Base-by-base conservation (phyloP, 2,113 vertebrate genomes). In the Bostrychus sinensis region DNA sequence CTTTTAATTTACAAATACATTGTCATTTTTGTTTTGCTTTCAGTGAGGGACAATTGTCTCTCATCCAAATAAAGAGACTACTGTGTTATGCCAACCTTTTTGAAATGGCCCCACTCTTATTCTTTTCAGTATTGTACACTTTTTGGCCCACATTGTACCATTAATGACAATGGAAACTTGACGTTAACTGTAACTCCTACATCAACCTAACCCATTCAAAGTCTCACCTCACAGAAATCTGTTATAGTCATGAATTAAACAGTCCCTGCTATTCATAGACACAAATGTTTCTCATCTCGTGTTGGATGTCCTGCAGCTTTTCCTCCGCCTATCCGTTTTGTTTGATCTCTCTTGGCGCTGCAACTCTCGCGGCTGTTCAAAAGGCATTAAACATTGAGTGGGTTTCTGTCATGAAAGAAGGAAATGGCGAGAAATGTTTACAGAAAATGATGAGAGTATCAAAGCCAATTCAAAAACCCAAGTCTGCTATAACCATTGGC, bases 381-480 rank as follows among this genome's bases (percentile, higher is more conserved):
- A 88, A 80, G 51, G 84, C 86, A 88, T 89, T 86, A 90, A 88
- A 87, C 84, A 86, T 51, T 89, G 75, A 88, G 77, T 22, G 13
- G 45, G 59, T 63, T 80, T 81, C 81, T 80, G 48, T 61, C 41
- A 66, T 71, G 85, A 60, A 56, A 45, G 75, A 58, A 45, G 75
- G 60, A 84, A 87, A 79, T 41, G 28, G 60, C 62, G 67, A 80
- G 66, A 79, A 77, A 70, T 50, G 34, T 64, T 86, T 70, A 60
- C 58, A 63, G 76, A 77, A 76, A 77, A 62, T 75, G 74, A 59
- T 23, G 78, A 56, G 77, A 41, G 70, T 38, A 53, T 81, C 58
- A 53, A 68, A 86, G 78, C 56, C 58, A 39, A 34, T 53, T 63
- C 61, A 11, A 46, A 13, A 62, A 22, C n/a, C 51, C 3, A 11